These are phyloP conservation scores for Endotricha flammealis DNA, from an alignment of 2,888 invertebrate genomes.

Conservation along the genomic window DNA sequence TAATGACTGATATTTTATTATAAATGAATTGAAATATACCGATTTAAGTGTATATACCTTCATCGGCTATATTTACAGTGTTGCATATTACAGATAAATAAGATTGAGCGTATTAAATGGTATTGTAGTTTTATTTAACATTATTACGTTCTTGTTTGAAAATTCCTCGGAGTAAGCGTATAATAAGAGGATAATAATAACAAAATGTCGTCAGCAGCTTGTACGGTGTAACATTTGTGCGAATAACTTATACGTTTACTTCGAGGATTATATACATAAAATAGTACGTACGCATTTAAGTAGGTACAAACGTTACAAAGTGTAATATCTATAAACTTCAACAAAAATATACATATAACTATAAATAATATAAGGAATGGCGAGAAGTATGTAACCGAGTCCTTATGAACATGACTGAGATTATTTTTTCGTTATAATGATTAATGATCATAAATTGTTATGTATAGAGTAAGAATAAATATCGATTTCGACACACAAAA, in stretches of 20 bases:
- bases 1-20: constrained; percentile 23
- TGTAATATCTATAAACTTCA: constrained; percentile 28
- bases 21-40: constrained; percentile 29
- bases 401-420: constrained; percentile 9
- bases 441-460: too few relatives aligned
- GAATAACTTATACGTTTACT: background rate
- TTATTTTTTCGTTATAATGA: constrained; percentile 1
- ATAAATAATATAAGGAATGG: constrained; percentile 47
- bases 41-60: constrained; percentile 25
- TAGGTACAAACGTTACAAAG: constrained; percentile 19
- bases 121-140: constrained; percentile 6
- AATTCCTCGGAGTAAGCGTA: background rate
- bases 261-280: background rate
- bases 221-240: constrained; percentile 11
- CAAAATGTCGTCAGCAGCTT: background rate
- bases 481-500: background rate
- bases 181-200: background rate
- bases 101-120: constrained; percentile 4
- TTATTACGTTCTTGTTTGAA: background rate
- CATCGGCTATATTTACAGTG: constrained; percentile 34
- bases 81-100: constrained; percentile 6
- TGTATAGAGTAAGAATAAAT: constrained; percentile 1
- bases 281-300: background rate
- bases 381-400: constrained; percentile 33
- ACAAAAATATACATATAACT: constrained; percentile 32